Percentiles rank a stretch among this genome's conserved stretches.
phyloP scores from a whole-genome alignment of 2,113 vertebrate species.

The Sorex araneus region DNA sequence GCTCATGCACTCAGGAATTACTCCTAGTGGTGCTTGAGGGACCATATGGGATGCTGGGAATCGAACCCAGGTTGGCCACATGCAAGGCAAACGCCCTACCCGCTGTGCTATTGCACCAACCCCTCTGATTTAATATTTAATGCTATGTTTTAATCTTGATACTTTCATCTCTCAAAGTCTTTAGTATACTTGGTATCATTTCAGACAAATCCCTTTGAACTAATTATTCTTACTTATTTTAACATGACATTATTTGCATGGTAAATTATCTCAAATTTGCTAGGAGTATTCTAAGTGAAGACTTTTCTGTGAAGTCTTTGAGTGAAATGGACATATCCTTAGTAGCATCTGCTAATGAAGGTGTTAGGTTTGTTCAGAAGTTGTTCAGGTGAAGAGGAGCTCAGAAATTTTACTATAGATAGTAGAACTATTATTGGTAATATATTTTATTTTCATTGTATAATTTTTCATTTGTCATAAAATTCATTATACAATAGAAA shows the following conservation, averaged over 20 bases:
- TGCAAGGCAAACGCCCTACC: no score
- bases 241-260: slow-evolving; percentile 53
- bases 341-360: background rate
- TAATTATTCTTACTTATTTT: slow-evolving; percentile 80
- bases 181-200: slow-evolving; percentile 59
- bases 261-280: background rate
- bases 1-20: no score
- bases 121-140: slow-evolving; percentile 84
- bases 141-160: slow-evolving; percentile 81
- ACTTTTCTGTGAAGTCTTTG: background rate
- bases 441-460: background rate
- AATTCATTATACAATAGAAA: background rate
- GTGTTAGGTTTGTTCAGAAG: background rate
- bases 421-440: background rate
- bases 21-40: no score
- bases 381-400: slow-evolving; percentile 26
- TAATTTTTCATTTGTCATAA: slow-evolving; percentile 25
- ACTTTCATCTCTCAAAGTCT: slow-evolving; percentile 75
- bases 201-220: slow-evolving; percentile 77
- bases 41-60: no score
- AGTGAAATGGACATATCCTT: background rate
- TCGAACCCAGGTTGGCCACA: no score
- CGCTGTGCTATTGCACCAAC: no score
- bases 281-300: background rate
- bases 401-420: slow-evolving; percentile 6